These are phyloP conservation scores for Heteromormyrus szaboi DNA, from an alignment of 2,797 vertebrate species.

Conservation along the genomic window DNA sequence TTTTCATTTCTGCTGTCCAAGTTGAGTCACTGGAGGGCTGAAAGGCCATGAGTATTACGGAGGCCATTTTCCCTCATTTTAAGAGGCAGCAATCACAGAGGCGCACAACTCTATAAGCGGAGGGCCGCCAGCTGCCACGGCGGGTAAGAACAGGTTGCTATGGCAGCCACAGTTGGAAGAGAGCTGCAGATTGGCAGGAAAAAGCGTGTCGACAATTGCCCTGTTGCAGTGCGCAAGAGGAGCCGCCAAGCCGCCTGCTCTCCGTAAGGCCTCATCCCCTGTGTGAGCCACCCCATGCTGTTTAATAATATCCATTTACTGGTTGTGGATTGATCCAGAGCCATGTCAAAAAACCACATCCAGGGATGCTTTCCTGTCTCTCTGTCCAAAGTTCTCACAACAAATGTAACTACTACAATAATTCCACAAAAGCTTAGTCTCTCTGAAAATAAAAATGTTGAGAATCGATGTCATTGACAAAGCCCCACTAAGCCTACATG, in stretches of 20 bases:
- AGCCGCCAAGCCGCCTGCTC: slow-evolving; percentile 76
- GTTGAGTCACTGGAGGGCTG: slow-evolving; percentile 76
- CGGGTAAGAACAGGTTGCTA: slow-evolving; percentile 86
- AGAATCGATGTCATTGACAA: slow-evolving; percentile 2
- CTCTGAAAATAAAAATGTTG: slow-evolving; percentile 28
- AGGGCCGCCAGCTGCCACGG: slow-evolving; percentile 84
- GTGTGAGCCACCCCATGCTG: slow-evolving; percentile 84
- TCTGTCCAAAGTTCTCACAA: slow-evolving; percentile 68
- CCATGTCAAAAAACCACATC: slow-evolving; percentile 71
- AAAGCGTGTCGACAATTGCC: slow-evolving; percentile 91
- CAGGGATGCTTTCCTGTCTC: slow-evolving; percentile 69
- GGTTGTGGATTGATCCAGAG: slow-evolving; percentile 84
- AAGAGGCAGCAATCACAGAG: slow-evolving; percentile 81
- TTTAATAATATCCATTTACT: slow-evolving; percentile 96
- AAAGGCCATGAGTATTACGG: slow-evolving; percentile 71
- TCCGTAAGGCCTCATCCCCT: slow-evolving; percentile 81
- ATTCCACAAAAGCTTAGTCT: slow-evolving; percentile 62
- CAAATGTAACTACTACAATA: slow-evolving; percentile 69
- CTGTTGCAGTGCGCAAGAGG: slow-evolving; percentile 81
- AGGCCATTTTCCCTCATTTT: slow-evolving; percentile 74
- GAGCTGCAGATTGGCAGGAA: slow-evolving; percentile 86
- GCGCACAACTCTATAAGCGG: slow-evolving; percentile 80
- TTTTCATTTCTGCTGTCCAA: slow-evolving; percentile 69
- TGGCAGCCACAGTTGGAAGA: slow-evolving; percentile 84
- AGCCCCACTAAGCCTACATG: not conserved